These are phyloP conservation scores for Austrofundulus limnaeus DNA, from an alignment of 2,113 vertebrate species.

Conservation along the genomic window DNA sequence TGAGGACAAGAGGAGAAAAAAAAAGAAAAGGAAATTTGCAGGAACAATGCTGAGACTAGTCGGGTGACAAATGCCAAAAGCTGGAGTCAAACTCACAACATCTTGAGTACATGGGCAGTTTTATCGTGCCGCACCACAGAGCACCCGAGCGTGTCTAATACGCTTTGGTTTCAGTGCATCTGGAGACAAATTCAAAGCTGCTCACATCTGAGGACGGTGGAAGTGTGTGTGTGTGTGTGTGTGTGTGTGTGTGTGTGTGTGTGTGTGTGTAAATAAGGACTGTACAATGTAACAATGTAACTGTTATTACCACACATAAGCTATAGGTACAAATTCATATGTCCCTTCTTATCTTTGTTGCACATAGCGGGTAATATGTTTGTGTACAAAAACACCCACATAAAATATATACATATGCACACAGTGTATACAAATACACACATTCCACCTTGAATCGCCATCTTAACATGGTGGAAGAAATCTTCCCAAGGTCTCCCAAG, in stretches of 20 bases:
- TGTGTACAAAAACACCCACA: no score
- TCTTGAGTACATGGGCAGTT: slow-evolving; percentile 34
- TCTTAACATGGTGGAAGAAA: no score
- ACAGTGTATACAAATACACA: no score
- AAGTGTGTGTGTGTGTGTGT: not conserved
- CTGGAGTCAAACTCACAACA: slow-evolving; percentile 45
- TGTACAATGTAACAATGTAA: not conserved
- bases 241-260: not conserved
- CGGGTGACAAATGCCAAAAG: slow-evolving; percentile 29
- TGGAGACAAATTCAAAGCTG: slow-evolving; percentile 57
- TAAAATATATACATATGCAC: no score
- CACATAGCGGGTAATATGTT: no score
- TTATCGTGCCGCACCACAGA: slow-evolving; percentile 25
- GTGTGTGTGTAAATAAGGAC: not conserved
- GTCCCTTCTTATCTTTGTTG: no score
- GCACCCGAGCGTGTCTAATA: slow-evolving; percentile 48
- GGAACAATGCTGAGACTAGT: slow-evolving; percentile 36
- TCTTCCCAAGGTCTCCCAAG: no score
- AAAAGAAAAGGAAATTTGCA: slow-evolving; percentile 22
- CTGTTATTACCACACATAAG: not conserved
- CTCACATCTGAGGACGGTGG: not conserved
- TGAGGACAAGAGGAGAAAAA: slow-evolving; percentile 14
- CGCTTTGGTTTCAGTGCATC: slow-evolving; percentile 57
- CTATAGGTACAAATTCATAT: no score
- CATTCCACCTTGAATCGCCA: no score